Evolutionary conservation across 2,888 invertebrate species (phyloP), one percentile per base, ranked within the genome.

Genomic region (Epinotia ramella): DNA sequence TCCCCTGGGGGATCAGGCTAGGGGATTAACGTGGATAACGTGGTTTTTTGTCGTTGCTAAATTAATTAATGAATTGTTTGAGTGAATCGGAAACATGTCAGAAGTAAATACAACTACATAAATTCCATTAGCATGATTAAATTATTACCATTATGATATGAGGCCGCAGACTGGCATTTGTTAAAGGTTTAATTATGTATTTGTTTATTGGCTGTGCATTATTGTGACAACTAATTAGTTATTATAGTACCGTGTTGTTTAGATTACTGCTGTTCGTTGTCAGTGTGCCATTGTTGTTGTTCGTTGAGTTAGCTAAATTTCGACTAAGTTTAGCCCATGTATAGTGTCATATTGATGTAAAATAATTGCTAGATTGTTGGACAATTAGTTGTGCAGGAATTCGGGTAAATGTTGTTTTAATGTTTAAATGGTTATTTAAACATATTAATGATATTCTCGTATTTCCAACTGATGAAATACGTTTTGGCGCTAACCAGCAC

Each of bases 121-220:
- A 16, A 60, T 16, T 60, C 28, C 28, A 60, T 60, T 60, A 13
- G 28, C 28, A 60, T 28, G 24, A 28, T 12, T 11, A 16, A 12
- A n/a, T 7, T n/a, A 53, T 53, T 53, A 2, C 53, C n/a, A n/a
- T 53, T 53, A 53, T 7, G 62, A 33, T 60, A 60, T 33, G 11
- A 24, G 13, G 16, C 33, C 28, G 16, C 62, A 44, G 12, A 63
- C 40, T 33, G 62, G 44, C 63, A 44, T 18, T 63, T 63, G 2
- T 63, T 44, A 18, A 18, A 63, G 18, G n/a, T 66, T 60, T 62
- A 71, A 62, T 9, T n/a, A 9, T 63, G 62, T 79, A 79, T 78
- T 78, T 77, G 79, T 80, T 82, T 77, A 81, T 83, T 77, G 79
- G 79, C 78, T 82, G 81, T 80, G 79, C 69, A 62, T 63, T 69